Evolutionary conservation across 2,888 invertebrate genomes (phyloP), one percentile per base, ranked within the genome.

Genomic region (Morpho deidamia): DNA sequence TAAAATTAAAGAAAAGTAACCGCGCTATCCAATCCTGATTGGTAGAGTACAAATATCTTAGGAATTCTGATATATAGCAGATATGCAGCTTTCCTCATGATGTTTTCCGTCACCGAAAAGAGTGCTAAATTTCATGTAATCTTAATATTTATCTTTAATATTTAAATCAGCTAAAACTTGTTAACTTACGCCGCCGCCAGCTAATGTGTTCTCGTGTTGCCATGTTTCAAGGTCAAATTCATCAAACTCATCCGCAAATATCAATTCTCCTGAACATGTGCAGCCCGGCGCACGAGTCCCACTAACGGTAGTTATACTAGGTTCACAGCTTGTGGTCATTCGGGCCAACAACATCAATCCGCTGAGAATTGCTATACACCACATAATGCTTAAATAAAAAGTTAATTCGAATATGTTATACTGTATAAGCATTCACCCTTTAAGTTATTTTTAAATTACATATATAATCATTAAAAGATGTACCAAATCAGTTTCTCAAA

Each of bases 171-270:
- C 14, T 14, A 8, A 11, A 45, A 14, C n/a, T n/a, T n/a, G n/a
- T 5, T 11, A 11, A 82, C 92, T 87, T 73, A 92, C 92, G 43
- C 93, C 93, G 57, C 93, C 93, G 4, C 93, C 93, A 34, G 88
- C 78, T 12, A 93, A 75, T 0, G 93, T 93, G 62, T 91, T 90
- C 72, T 93, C 93, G 67, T 93, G 93, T 66, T 92, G 87, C 94
- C 93, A 94, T 62, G 82, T 91, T 59, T 89, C 83, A 0, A 91
- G 74, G 67, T 93, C 90, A n/a, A 94, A 85, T 1, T 73, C 74
- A 11, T 92, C 76, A 71, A 94, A 94, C 33, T 92, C 90, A 33
- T 93, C 93, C 9, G 90, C 71, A 67, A 93, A 94, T 67, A 94
- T 91, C 48, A 93, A 74, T 7, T 80, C 89, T 1, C 92, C 92